Evolutionary conservation across 2,797 vertebrate genomes (phyloP).

Genomic region (Acropternis orthonyx): DNA sequence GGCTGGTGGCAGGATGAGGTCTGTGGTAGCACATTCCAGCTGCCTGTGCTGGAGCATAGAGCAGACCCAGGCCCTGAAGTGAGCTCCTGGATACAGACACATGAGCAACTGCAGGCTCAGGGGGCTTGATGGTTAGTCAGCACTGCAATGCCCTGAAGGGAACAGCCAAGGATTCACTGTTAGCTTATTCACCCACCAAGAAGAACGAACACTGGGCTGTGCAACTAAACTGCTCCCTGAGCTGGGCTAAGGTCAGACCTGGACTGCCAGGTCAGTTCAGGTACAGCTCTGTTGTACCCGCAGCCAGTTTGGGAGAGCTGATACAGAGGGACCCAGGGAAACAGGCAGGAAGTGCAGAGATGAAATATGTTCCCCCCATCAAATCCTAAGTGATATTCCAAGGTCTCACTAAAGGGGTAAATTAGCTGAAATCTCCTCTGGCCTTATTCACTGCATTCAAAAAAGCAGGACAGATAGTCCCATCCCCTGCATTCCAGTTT

Average conservation of each 20-base stretch:
- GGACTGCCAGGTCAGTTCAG: not conserved
- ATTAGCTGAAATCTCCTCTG: not conserved
- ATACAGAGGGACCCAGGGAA: not conserved
- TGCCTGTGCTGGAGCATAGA: not conserved
- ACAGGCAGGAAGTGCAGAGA: not conserved
- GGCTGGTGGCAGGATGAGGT: not conserved
- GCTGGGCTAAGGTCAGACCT: not conserved
- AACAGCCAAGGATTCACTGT: not conserved
- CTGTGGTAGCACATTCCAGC: not conserved
- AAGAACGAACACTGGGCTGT: not conserved
- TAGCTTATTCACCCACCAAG: not conserved
- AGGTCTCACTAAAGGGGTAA: not conserved
- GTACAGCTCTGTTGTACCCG: not conserved
- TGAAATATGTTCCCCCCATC: fast-evolving
- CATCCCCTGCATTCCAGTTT: not conserved
- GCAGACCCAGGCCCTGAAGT: not conserved
- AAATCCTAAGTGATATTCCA: not conserved
- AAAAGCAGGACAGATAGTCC: not conserved
- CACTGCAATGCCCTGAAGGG: not conserved
- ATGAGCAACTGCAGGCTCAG: not conserved
- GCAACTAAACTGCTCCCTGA: not conserved
- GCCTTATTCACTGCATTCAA: not conserved
- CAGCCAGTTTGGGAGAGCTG: not conserved
- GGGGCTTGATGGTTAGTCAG: not conserved
- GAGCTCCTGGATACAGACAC: not conserved